phyloP scores from a whole-genome alignment of 2,888 invertebrate genomes.

The Phlogophora meticulosa region DNA sequence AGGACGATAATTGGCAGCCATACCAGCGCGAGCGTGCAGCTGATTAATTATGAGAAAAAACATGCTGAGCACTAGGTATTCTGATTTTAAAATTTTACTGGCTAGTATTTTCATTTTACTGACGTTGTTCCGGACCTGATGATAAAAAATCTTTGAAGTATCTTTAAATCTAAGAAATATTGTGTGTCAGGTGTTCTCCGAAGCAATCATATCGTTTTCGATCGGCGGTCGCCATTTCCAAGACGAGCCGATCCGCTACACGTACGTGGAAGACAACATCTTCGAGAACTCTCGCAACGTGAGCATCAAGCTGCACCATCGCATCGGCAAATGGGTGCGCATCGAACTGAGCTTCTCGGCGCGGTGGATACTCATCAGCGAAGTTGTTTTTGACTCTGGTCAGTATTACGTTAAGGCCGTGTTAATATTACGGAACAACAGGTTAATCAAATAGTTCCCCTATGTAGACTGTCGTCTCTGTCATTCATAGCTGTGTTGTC shows the following conservation, averaged over 20 bases:
- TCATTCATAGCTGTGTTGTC: too few species aligned
- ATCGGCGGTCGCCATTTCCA: conserved; percentile 95
- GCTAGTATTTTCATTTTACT: too few species aligned
- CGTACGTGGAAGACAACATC: conserved; percentile 94
- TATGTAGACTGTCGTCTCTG: too few species aligned
- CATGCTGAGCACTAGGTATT: too few species aligned
- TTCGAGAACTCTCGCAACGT: conserved; percentile 96
- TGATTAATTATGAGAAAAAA: too few species aligned
- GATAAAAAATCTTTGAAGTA: too few species aligned
- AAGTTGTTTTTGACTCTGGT: conserved; percentile 96
- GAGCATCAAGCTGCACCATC: conserved; percentile 95
- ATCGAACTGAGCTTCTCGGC: conserved; percentile 95
- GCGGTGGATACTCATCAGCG: conserved; percentile 97
- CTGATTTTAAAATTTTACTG: not conserved
- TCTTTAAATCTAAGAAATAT: too few species aligned
- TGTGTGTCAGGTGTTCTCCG: conserved; percentile 93
- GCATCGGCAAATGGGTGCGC: conserved; percentile 95
- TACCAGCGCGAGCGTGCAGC: not conserved
- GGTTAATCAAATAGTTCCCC: too few species aligned
- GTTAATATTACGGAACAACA: too few species aligned
- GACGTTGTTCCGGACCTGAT: too few species aligned
- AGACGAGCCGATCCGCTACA: conserved; percentile 94
- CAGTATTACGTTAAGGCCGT: conserved; percentile 68
- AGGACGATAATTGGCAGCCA: not conserved
- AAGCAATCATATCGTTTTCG: conserved; percentile 95